Evolutionary conservation across 2,797 vertebrate genomes (phyloP).

Genomic region (Myotis myotis): DNA sequence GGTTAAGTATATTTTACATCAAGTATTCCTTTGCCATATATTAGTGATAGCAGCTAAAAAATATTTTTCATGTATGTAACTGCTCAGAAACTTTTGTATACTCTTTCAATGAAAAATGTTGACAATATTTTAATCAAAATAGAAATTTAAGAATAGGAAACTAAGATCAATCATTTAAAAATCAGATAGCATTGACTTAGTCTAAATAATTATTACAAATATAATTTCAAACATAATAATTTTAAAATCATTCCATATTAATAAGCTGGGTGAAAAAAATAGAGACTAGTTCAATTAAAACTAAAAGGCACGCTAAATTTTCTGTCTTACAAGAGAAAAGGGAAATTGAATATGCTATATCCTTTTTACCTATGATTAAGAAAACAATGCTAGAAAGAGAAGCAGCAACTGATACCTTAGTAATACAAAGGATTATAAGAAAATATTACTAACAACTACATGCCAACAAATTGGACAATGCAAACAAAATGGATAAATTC

Average conservation of each 20-base stretch:
- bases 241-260: background rate
- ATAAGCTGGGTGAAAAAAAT: background rate
- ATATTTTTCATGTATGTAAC: background rate
- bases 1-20: background rate
- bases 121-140: constrained; percentile 4
- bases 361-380: background rate
- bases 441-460: background rate
- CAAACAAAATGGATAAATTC: background rate
- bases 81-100: background rate
- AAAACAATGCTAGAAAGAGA: background rate
- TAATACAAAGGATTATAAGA: background rate
- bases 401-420: background rate
- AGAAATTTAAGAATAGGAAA: background rate
- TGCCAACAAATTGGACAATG: background rate
- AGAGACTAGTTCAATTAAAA: constrained; percentile 23
- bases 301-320: background rate
- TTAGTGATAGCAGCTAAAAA: background rate
- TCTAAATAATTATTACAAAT: constrained; percentile 3
- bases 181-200: background rate
- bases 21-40: background rate
- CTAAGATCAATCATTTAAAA: background rate
- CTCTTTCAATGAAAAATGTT: background rate
- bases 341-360: background rate
- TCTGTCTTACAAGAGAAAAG: background rate
- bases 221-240: constrained; percentile 4